Base-by-base conservation (phyloP, 2,113 vertebrate genomes). In the Gasterosteus nipponicus region DNA sequence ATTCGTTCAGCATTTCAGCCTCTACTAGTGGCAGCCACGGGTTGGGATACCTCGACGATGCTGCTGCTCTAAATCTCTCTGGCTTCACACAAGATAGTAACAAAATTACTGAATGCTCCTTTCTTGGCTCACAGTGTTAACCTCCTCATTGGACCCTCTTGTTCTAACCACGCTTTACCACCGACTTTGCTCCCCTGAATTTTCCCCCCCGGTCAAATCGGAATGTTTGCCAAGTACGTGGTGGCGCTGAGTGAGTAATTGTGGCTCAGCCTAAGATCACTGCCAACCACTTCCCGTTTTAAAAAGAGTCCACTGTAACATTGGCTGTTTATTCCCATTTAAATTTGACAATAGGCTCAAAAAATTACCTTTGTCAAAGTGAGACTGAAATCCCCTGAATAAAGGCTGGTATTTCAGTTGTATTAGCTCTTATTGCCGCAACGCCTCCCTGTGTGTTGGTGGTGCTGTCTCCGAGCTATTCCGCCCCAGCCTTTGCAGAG, bases 51-150 rank as follows among this genome's bases (percentile, higher is more conserved):
- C 26, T 22, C 39, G 19, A 35, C 33, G 33, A 35, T 35, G 59
- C 10, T 41, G 11, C 2, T 44, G 59, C 59, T 53, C n/a, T 3
- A 61, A 41, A 61, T 39, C 35, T n/a, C n/a, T 14, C 57, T 59
- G 35, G 22, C 22, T 26, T 26, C 22, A 26, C 22, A 26, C 22
- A 26, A 26, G 22, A 26, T 26, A 26, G 22, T 26, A 26, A 26
- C 22, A 26, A 26, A 35, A 35, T 35, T 35, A 35, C 33, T 35
- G 33, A 42, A 59, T 12, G 69, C 54, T 44, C 26, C 61, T 14
- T 42, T 53, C 60, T 51, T 72, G 60, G 38, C 71, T 58, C 59
- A 16, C 58, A 53, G 56, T 7, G 11, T 14, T 44, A 26, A 69
- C 38, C 35, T 33, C 47, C 18, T 76, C 35, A n/a, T 29, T 7